A percentile compares a stretch with the other conserved stretches of the same genome.
phyloP scores from a whole-genome alignment of 2,888 invertebrate species.

The Matsumyia berberina region DNA sequence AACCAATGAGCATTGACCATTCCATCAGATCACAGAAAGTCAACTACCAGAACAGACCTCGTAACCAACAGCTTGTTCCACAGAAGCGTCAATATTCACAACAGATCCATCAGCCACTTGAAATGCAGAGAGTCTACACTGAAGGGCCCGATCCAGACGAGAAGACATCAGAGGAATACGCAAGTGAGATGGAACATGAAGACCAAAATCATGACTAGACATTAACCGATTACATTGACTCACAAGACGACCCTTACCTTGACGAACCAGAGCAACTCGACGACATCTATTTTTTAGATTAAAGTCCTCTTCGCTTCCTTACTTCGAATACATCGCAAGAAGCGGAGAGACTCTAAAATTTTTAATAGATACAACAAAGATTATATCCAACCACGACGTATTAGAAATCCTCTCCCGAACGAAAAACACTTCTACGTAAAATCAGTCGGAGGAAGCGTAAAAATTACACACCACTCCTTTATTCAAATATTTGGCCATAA shows the following conservation, averaged over 20 bases:
- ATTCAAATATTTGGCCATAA: not conserved
- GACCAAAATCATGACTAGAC: slow-evolving; percentile 22
- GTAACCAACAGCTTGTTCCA: not conserved
- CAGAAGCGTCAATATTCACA: slow-evolving; percentile 18
- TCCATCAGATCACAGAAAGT: too few relatives aligned
- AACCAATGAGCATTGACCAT: not conserved
- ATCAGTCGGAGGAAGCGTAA: not conserved
- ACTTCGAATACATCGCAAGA: too few relatives aligned
- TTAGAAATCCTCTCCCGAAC: not conserved
- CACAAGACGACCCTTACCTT: slow-evolving; percentile 6
- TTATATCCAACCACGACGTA: not conserved
- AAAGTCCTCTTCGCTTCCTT: too few relatives aligned
- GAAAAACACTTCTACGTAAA: not conserved
- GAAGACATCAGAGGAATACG: slow-evolving; percentile 7
- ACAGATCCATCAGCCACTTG: too few relatives aligned
- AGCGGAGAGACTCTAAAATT: not conserved
- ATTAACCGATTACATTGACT: slow-evolving; percentile 11
- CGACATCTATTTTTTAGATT: not conserved
- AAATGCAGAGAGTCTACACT: too few relatives aligned
- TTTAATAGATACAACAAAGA: not conserved
- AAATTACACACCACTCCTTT: not conserved
- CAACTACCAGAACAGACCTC: too few relatives aligned
- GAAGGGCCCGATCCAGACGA: too few relatives aligned
- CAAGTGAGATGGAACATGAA: slow-evolving; percentile 3
- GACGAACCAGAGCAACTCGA: not conserved